A percentile compares a stretch with the other conserved stretches of the same genome.
Evolutionary conservation across 2,113 vertebrate species (phyloP).

Genomic region (Protomyctophum bolini): DNA sequence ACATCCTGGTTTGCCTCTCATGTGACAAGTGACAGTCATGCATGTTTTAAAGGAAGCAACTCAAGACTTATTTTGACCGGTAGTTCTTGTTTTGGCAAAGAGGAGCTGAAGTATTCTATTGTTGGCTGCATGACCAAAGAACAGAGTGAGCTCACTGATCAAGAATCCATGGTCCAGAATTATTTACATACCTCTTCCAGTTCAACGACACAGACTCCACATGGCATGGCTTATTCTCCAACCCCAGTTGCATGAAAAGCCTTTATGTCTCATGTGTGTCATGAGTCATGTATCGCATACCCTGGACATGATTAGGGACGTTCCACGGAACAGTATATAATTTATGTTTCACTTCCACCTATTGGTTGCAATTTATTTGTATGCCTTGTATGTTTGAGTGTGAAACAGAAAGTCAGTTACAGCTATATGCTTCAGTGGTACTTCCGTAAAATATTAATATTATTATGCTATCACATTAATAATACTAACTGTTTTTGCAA

Average conservation of each 20-base stretch:
- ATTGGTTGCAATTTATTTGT: conserved; percentile 26
- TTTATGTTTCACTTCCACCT: background rate
- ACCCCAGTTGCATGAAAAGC: too few species aligned
- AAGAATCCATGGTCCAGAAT: conserved; percentile 26
- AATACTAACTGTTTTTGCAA: too few species aligned
- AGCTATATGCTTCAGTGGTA: background rate
- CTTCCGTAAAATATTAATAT: conserved; percentile 12
- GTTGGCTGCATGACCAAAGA: background rate
- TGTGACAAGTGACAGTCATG: conserved; percentile 43
- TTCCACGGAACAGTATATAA: background rate
- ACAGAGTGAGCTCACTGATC: conserved; percentile 5
- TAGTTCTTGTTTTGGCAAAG: conserved; percentile 12
- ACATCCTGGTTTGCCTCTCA: conserved; percentile 10
- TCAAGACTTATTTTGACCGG: conserved; percentile 10
- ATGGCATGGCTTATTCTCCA: background rate
- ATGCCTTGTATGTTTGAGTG: too few species aligned
- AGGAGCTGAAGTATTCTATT: conserved; percentile 34
- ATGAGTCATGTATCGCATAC: too few species aligned
- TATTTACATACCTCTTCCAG: conserved; percentile 34
- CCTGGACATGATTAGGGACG: background rate
- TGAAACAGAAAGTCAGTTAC: conserved; percentile 9
- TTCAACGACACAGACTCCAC: conserved; percentile 25
- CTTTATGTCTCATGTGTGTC: too few species aligned
- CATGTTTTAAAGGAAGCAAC: conserved; percentile 36
- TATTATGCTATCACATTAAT: too few species aligned